Conservation (phyloP, 92 coral and sea anemone genomes). For the Phenganax subtilis region DNA sequence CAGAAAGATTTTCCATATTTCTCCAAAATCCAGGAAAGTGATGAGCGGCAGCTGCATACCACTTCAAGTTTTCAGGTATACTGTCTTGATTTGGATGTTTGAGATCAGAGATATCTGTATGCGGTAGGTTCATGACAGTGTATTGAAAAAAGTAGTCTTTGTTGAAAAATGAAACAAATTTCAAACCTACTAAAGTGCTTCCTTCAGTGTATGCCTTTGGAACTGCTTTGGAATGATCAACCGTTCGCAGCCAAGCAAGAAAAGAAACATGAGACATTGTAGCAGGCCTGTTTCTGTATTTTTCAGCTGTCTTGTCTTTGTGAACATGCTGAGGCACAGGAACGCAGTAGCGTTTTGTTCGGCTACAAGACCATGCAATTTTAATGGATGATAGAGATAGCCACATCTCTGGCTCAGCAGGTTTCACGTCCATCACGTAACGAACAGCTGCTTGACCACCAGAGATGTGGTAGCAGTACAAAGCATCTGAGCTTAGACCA, state of each 20-base stretch:
- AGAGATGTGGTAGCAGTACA: conserved; percentile 21
- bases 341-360: background rate
- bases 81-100: background rate
- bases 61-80: background rate
- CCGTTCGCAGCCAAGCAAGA: conserved; percentile 1
- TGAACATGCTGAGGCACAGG: background rate
- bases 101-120: background rate
- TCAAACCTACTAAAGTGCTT: background rate
- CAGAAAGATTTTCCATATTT: background rate
- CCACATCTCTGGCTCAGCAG: conserved; percentile 2
- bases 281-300: background rate
- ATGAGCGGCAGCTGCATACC: background rate
- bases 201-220: background rate
- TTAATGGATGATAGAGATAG: background rate
- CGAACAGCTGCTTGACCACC: conserved; percentile 34
- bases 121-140: background rate
- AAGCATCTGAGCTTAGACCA: conserved; percentile 14
- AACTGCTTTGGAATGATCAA: background rate
- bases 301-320: background rate
- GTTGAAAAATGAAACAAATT: conserved; percentile 2
- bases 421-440: conserved; percentile 2
- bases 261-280: background rate
- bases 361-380: background rate
- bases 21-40: background rate
- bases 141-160: conserved; percentile 6